Evolutionary conservation across 2,888 invertebrate genomes (phyloP), one percentile per base, ranked within the genome.

Genomic region (Clivina fossor): DNA sequence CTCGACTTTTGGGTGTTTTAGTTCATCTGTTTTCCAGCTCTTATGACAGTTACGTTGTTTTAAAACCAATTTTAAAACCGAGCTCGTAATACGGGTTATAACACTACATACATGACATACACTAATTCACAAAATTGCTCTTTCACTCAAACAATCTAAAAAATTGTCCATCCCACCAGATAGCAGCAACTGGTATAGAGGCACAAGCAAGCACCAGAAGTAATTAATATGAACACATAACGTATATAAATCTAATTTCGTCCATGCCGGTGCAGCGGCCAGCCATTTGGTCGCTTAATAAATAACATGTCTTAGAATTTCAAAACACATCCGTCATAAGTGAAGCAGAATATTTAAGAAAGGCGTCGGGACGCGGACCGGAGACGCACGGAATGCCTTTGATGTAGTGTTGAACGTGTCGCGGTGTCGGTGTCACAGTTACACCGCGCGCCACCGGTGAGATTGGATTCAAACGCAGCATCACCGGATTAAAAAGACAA

Each of bases 271-370:
- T 38, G 55, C 40, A 38, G 26, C 47, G 47, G 55, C 37, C n/a
- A n/a, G n/a, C 47, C 55, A 55, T 46, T 55, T 46, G 46, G 55
- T 40, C 40, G 47, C 55, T 55, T 55, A 55, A 55, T 55, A 55
- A 55, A 55, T 55, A 55, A 55, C 55, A 55, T 20, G 55, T 55
- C 55, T 47, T 46, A 47, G 55, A 40, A 55, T 60, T 60, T 50
- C 54, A 58, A 59, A 59, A 59, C 54, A 58, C 62, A 62, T 62
- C 59, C 59, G 60, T 62, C 62, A 62, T 62, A 62, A 62, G 59
- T 62, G 62, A 59, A 62, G 62, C 62, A 62, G 58, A 60, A 60
- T 58, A 61, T 60, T 60, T 56, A 59, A 43, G 60, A 59, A 58
- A 58, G 50, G 58, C 61, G 60, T 60, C 60, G 58, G 60, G 59